Evolutionary conservation across 92 coral and sea anemone genomes (phyloP), one percentile per base, ranked within the genome.

Genomic region (Porites rus): DNA sequence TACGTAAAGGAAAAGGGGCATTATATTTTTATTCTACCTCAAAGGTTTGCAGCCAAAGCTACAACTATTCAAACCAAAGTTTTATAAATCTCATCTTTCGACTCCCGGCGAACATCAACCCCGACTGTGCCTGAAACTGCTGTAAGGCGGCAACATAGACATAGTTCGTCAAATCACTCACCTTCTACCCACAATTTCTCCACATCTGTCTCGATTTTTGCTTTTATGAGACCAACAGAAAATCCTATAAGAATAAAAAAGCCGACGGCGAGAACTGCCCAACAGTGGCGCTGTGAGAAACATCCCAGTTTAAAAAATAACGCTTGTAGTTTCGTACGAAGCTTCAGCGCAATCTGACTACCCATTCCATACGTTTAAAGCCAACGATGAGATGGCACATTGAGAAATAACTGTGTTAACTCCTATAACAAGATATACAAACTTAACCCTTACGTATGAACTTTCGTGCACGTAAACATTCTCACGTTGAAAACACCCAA

Each of bases 171-270:
- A 28, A 14, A 62, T 24, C 3, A 50, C 98, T 69, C 88, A 97
- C 99, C 96, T 90, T 97, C 99, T 53, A 97, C 90, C 99, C 99
- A 97, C n/a, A 97, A 84, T 65, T 86, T 97, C 68, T 95, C 99
- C 2, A 92, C 97, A 72, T 93, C 93, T 63, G 98, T 97, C 86
- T 97, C 99, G 28, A 97, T 84, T 65, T 82, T 91, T 51, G 93
- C 94, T 51, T 81, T 89, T 51, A 87, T 75, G 67, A 94, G 82
- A 50, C 98, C 98, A 52, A 93, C 72, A 38, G 98, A 86, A 51
- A 88, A 89, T 8, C 87, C 72, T 51, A 77, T 83, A 64, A 97
- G 90, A 10, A 83, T n/a, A 28, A 95, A 77, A 86, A 97, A 78
- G 4, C 98, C 97, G 16, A 90, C 56, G 60, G 93, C 72, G 20